Conservation (phyloP, 1,140 invertebrate species). For the Euborellia annulipes region DNA sequence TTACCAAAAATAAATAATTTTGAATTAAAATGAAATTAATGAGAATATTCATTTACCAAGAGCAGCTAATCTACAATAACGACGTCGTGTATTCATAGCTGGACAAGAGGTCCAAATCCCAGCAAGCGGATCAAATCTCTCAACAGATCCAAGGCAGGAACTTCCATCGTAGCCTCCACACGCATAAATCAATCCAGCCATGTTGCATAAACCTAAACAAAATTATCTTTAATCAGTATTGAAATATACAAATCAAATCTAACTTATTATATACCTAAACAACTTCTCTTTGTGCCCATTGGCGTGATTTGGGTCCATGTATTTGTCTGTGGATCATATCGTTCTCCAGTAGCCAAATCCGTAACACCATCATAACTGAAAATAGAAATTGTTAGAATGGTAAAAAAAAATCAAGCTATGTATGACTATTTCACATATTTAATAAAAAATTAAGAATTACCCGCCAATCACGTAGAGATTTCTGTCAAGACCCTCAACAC, state of each 20-base stretch:
- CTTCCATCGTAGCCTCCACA: constrained; percentile 59
- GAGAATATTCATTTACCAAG: constrained; percentile 31
- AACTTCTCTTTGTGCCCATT: constrained; percentile 59
- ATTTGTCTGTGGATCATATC: constrained; percentile 43
- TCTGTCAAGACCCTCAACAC: constrained; percentile 40
- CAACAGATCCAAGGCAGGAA: constrained; percentile 48
- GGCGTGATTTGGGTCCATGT: constrained; percentile 45
- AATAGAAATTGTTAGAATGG: constrained; percentile 2
- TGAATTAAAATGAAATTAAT: too few species aligned
- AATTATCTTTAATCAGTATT: constrained; percentile 1
- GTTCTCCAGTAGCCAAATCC: constrained; percentile 47
- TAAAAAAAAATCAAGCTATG: too few species aligned
- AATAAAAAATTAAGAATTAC: too few species aligned
- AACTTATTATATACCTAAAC: constrained; percentile 42
- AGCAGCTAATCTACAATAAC: constrained; percentile 45
- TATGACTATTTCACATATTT: too few species aligned
- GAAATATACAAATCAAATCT: not conserved
- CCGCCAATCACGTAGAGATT: constrained; percentile 47
- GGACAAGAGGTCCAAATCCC: constrained; percentile 48
- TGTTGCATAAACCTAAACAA: constrained; percentile 34
- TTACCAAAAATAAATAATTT: too few species aligned
- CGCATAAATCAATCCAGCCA: constrained; percentile 50
- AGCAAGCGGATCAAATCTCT: constrained; percentile 47
- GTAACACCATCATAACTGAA: constrained; percentile 46
- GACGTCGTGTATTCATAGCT: constrained; percentile 42